A percentile compares a stretch with the other conserved stretches of the same genome.
Evolutionary conservation across 2,888 invertebrate genomes (phyloP).

Genomic region (Drosophila infuscata): DNA sequence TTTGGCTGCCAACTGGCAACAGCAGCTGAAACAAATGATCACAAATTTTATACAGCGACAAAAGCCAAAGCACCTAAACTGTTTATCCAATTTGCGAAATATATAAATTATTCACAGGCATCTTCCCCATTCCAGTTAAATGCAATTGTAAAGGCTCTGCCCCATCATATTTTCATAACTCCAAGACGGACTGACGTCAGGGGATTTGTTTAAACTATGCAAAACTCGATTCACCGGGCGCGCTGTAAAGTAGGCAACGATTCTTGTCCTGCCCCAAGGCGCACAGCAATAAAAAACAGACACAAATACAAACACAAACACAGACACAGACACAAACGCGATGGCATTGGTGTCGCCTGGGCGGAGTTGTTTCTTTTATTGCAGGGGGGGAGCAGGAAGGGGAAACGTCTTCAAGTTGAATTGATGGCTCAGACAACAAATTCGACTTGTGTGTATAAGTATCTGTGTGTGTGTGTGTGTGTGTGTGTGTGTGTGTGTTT

Average conservation of each 20-base stretch:
- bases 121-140: slow-evolving; percentile 6
- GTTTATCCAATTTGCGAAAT: slow-evolving; percentile 61
- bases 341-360: slow-evolving; percentile 34
- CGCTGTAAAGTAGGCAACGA: slow-evolving; percentile 72
- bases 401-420: slow-evolving; percentile 73
- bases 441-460: slow-evolving; percentile 71
- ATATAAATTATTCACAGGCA: slow-evolving; percentile 78
- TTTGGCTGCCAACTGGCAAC: slow-evolving; percentile 66
- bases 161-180: slow-evolving; percentile 73
- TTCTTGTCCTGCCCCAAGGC: slow-evolving; percentile 75
- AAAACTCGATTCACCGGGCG: slow-evolving; percentile 67
- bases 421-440: slow-evolving; percentile 80
- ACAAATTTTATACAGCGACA: slow-evolving; percentile 67
- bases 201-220: slow-evolving; percentile 75
- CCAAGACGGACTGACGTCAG: slow-evolving; percentile 56
- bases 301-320: slow-evolving; percentile 55
- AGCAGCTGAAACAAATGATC: slow-evolving; percentile 73
- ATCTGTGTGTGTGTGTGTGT: slow-evolving; percentile 30
- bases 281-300: slow-evolving; percentile 77
- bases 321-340: slow-evolving; percentile 51
- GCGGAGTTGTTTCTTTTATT: slow-evolving; percentile 6
- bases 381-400: slow-evolving; percentile 6
- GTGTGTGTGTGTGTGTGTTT: slow-evolving; percentile 44
- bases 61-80: slow-evolving; percentile 55
- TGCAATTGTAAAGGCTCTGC: slow-evolving; percentile 18